Conservation (phyloP, 2,888 invertebrate species). For the Tetramorium bicarinatum region DNA sequence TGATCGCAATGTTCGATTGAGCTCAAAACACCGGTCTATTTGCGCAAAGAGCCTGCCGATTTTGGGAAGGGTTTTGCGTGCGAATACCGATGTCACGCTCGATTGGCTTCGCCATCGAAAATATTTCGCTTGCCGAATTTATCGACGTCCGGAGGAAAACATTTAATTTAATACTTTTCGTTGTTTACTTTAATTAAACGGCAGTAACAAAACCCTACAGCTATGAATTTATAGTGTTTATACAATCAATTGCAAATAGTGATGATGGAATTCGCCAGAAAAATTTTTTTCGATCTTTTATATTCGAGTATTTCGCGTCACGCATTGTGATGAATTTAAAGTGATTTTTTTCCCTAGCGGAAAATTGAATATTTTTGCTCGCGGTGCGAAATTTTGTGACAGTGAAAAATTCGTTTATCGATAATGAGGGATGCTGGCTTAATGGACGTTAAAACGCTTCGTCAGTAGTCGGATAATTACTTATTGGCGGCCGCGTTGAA, state of each 20-base stretch:
- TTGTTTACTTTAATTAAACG: slow-evolving; percentile 7
- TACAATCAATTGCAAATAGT: not conserved
- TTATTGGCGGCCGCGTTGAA: not conserved
- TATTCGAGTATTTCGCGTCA: not conserved
- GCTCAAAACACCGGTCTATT: slow-evolving; percentile 10
- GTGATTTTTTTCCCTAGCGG: not conserved
- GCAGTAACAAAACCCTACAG: not conserved
- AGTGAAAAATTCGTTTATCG: slow-evolving; percentile 22
- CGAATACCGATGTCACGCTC: not conserved
- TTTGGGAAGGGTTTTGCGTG: not conserved
- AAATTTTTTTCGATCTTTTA: slow-evolving; percentile 4
- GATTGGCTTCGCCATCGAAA: slow-evolving; percentile 8
- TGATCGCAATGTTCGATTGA: slow-evolving; percentile 12
- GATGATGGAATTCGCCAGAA: not conserved
- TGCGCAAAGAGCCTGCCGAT: not conserved
- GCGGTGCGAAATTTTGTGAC: not conserved
- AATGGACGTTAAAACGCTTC: slow-evolving; percentile 23
- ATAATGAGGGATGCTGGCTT: slow-evolving; percentile 22
- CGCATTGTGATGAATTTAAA: not conserved
- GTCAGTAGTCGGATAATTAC: slow-evolving; percentile 11
- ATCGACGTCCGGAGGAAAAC: not conserved
- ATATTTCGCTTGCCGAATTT: slow-evolving; percentile 20
- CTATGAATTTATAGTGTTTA: slow-evolving; percentile 3
- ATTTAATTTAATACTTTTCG: slow-evolving; percentile 7
- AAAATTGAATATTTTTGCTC: slow-evolving; percentile 1